phyloP scores from a whole-genome alignment of 2,113 vertebrate genomes.

The Echinops telfairi region DNA sequence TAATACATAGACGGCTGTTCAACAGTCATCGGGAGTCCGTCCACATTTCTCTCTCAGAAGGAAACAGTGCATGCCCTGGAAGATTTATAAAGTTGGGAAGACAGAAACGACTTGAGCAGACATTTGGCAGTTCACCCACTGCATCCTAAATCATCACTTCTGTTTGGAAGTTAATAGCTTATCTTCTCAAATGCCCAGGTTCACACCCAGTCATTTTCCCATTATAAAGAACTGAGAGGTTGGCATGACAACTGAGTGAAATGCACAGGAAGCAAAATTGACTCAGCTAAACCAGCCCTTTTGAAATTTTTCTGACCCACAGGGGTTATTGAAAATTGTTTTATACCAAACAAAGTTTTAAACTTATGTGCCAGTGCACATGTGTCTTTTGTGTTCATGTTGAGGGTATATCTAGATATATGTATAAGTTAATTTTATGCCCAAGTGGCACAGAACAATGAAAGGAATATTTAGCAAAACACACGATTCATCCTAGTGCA shows the following conservation, averaged over 20 bases:
- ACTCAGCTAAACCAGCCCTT: not conserved
- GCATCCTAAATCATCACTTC: constrained; percentile 62
- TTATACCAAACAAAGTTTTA: not conserved
- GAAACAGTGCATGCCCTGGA: not conserved
- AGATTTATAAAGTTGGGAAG: constrained; percentile 36
- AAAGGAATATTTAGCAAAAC: constrained; percentile 1
- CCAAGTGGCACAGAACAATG: not conserved
- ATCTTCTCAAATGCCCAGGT: constrained; percentile 63
- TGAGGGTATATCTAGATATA: not conserved
- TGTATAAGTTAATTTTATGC: not conserved
- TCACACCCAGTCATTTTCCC: constrained; percentile 52
- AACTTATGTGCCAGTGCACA: not conserved
- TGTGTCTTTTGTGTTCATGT: not conserved
- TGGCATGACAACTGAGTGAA: constrained; percentile 59
- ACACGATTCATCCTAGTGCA: not conserved
- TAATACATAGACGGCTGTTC: not conserved
- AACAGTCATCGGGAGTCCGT: not conserved
- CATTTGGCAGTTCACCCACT: not conserved
- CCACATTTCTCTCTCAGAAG: constrained; percentile 35
- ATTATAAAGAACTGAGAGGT: constrained; percentile 53
- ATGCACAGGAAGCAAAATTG: constrained; percentile 50
- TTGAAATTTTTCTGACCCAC: not conserved
- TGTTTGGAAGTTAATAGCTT: constrained; percentile 51
- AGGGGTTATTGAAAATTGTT: constrained; percentile 23
- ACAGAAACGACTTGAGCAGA: constrained; percentile 39